Conservation (phyloP, 2,888 invertebrate species). For the Gibbula magus region DNA sequence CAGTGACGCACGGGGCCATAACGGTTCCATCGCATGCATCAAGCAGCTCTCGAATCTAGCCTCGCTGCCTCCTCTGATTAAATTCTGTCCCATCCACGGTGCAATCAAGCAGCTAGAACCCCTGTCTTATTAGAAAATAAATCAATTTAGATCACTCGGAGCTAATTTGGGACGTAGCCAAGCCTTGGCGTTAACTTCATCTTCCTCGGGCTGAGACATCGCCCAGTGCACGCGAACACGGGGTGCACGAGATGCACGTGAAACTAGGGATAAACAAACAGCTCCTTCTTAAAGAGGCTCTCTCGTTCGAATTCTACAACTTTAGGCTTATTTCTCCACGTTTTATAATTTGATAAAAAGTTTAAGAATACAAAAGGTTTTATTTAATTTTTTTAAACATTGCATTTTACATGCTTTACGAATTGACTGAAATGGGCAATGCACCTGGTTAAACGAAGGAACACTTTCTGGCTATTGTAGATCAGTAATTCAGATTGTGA, state of each 20-base stretch:
- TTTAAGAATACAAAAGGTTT: too few relatives aligned
- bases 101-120: background rate
- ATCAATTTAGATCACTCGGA: background rate
- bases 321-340: too few relatives aligned
- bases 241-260: background rate
- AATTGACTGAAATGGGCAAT: too few relatives aligned
- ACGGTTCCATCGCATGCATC: slow-evolving; percentile 5
- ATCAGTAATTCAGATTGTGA: too few relatives aligned
- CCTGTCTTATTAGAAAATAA: slow-evolving; percentile 1
- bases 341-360: too few relatives aligned
- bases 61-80: background rate
- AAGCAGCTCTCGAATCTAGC: background rate
- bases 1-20: background rate
- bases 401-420: too few relatives aligned
- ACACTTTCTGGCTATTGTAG: too few relatives aligned
- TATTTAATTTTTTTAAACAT: too few relatives aligned
- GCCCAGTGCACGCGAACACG: background rate
- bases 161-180: background rate
- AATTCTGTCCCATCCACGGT: background rate
- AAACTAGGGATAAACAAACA: too few relatives aligned
- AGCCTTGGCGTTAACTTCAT: slow-evolving; percentile 8
- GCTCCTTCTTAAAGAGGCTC: too few relatives aligned
- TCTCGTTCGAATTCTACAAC: too few relatives aligned
- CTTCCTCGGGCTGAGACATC: background rate
- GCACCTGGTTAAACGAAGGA: too few relatives aligned